These are phyloP conservation scores for Polypedilum vanderplanki DNA, from an alignment of 1,140 invertebrate genomes.

Conservation along the genomic window DNA sequence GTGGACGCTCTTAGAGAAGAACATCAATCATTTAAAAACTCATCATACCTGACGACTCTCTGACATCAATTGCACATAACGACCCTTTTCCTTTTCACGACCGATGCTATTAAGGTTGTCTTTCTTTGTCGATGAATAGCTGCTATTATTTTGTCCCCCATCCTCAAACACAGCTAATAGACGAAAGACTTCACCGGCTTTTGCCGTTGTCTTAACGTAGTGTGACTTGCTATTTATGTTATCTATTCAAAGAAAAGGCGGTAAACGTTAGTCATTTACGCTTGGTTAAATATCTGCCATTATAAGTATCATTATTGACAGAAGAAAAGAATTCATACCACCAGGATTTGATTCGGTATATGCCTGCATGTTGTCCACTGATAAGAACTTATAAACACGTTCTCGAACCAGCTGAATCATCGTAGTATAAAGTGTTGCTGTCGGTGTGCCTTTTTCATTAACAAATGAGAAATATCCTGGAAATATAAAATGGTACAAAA, in stretches of 20 bases:
- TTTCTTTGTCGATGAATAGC: constrained; percentile 32
- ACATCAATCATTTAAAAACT: not conserved
- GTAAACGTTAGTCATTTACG: not conserved
- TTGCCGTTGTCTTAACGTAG: constrained; percentile 41
- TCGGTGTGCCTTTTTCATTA: constrained; percentile 41
- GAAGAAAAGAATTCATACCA: constrained; percentile 34
- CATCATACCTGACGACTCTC: constrained; percentile 37
- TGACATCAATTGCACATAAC: constrained; percentile 42
- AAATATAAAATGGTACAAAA: constrained; percentile 29
- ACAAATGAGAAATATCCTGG: constrained; percentile 42
- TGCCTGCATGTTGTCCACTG: constrained; percentile 42
- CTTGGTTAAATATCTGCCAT: not conserved
- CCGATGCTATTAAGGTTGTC: constrained; percentile 31
- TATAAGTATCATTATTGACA: not conserved
- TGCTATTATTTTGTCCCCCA: constrained; percentile 37
- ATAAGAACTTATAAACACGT: constrained; percentile 42
- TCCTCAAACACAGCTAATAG: constrained; percentile 42
- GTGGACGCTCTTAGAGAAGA: not conserved
- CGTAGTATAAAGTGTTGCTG: constrained; percentile 40
- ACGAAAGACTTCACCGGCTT: constrained; percentile 42
- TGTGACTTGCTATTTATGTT: constrained; percentile 37
- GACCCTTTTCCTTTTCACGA: constrained; percentile 42
- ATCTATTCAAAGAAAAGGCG: not conserved
- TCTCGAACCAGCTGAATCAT: constrained; percentile 42
- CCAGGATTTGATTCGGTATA: constrained; percentile 39